phyloP scores from a whole-genome alignment of 2,113 vertebrate genomes.

The Tympanuchus pallidicinctus region DNA sequence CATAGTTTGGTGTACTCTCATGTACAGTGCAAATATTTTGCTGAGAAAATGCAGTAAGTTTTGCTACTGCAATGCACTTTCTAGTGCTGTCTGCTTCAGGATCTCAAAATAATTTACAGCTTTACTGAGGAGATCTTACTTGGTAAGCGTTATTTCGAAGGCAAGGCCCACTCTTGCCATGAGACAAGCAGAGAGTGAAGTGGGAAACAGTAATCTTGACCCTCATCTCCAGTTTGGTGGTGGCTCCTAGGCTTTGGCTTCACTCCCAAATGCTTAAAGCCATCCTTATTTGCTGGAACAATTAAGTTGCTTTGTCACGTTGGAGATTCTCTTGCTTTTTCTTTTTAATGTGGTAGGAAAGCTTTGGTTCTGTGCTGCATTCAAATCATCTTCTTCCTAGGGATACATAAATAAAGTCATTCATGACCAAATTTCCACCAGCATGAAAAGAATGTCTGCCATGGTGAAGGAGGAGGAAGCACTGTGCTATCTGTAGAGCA shows the following conservation, averaged over 20 bases:
- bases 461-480: background rate
- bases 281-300: background rate
- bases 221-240: background rate
- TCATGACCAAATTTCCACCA: background rate
- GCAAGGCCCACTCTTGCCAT: background rate
- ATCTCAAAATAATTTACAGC: background rate
- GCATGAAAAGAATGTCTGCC: background rate
- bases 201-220: background rate
- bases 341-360: background rate
- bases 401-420: background rate
- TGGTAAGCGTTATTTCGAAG: background rate
- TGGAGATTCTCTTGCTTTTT: background rate
- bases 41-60: background rate
- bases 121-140: background rate
- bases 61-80: background rate
- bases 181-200: background rate
- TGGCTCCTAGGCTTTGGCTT: background rate
- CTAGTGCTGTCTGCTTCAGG: background rate
- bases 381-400: background rate
- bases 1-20: background rate
- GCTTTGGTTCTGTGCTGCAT: background rate
- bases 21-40: background rate
- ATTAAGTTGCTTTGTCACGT: background rate
- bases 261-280: background rate
- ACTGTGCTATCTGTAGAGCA: background rate